A percentile compares a stretch with the other conserved stretches of the same genome.
phyloP scores from a whole-genome alignment of 2,113 vertebrate species.

The Numida meleagris region DNA sequence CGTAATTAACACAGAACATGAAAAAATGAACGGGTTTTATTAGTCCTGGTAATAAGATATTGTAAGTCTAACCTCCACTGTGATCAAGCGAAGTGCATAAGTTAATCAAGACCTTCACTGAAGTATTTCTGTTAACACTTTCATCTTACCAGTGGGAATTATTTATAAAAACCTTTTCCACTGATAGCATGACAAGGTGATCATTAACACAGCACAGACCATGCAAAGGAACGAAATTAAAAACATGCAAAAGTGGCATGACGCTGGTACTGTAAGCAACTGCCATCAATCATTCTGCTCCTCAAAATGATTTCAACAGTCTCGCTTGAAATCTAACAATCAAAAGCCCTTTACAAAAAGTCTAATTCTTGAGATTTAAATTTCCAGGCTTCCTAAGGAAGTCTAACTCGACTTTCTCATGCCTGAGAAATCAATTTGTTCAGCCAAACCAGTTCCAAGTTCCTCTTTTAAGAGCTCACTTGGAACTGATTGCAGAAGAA shows the following conservation, averaged over 20 bases:
- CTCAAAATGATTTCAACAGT: constrained; percentile 39
- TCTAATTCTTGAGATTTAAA: constrained; percentile 36
- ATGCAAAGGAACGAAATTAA: constrained; percentile 38
- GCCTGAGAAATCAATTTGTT: constrained; percentile 72
- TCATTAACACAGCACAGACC: constrained; percentile 51
- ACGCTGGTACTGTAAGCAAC: constrained; percentile 26
- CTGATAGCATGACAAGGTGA: constrained; percentile 57
- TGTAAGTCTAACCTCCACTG: constrained; percentile 3
- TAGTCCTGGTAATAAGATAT: constrained; percentile 29
- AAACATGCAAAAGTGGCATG: neutral
- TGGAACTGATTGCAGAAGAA: constrained; percentile 77
- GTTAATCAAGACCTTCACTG: constrained; percentile 60
- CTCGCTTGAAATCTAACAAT: constrained; percentile 60
- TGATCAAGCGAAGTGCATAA: constrained; percentile 27
- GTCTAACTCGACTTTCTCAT: constrained; percentile 30
- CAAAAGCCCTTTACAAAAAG: constrained; percentile 45
- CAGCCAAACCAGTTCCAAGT: constrained; percentile 59
- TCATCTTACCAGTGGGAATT: constrained; percentile 53
- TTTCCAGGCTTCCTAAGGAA: constrained; percentile 37
- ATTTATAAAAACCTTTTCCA: constrained; percentile 59
- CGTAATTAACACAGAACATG: constrained; percentile 21
- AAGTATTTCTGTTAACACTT: constrained; percentile 66
- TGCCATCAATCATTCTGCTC: constrained; percentile 38
- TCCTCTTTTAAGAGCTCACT: constrained; percentile 67
- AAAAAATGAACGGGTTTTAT: constrained; percentile 44